A percentile compares a stretch with the other conserved stretches of the same genome.
phyloP scores from a whole-genome alignment of 2,888 invertebrate species.

The Sialis lutaria region DNA sequence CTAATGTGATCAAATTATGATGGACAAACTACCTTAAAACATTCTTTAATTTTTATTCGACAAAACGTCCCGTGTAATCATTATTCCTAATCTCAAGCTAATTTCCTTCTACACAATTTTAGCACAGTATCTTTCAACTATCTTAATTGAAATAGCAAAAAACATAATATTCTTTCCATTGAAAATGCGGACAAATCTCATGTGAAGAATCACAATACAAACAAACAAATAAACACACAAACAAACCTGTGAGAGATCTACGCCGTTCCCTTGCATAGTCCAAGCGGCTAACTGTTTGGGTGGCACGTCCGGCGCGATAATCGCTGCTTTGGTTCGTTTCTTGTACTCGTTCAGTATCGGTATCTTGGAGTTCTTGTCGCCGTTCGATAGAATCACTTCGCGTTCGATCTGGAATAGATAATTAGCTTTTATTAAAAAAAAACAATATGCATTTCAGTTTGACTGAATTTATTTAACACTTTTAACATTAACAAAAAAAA shows the following conservation, averaged over 20 bases:
- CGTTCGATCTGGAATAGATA: constrained; percentile 49
- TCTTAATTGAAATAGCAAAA: background rate
- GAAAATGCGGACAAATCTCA: background rate
- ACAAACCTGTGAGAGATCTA: background rate
- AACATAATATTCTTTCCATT: no score
- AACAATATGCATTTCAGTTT: no score
- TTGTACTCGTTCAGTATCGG: constrained; percentile 61
- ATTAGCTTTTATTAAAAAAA: constrained; percentile 1
- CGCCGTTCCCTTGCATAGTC: constrained; percentile 23
- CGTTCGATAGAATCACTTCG: constrained; percentile 54
- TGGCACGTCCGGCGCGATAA: constrained; percentile 59
- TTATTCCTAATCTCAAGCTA: background rate
- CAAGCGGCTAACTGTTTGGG: constrained; percentile 57
- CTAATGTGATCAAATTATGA: no score
- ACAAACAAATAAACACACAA: background rate
- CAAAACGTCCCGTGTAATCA: background rate
- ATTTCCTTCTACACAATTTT: background rate
- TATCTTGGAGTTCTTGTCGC: constrained; percentile 62
- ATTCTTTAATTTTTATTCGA: no score
- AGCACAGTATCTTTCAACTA: background rate
- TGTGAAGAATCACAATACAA: background rate
- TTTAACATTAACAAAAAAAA: no score
- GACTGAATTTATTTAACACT: no score
- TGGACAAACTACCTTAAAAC: no score
- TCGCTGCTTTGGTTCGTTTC: constrained; percentile 34